Conservation (phyloP, 2,888 invertebrate species). For the Crossocerus cetratus region DNA sequence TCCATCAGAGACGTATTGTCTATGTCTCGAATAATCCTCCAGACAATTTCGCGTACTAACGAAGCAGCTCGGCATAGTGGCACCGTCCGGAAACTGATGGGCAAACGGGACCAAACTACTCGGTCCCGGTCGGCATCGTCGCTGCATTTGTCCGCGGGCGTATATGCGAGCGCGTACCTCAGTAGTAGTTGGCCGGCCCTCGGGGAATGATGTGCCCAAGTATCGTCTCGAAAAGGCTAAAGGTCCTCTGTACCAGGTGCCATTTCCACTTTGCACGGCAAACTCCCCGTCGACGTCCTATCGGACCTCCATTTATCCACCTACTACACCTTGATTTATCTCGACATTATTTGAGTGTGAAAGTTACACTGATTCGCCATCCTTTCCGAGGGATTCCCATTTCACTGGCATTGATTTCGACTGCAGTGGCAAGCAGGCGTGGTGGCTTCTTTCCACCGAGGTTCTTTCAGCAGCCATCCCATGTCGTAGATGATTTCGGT, state of each 20-base stretch:
- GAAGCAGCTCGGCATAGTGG: constrained; percentile 24
- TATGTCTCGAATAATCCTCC: constrained; percentile 49
- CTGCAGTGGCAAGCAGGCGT: too few species aligned
- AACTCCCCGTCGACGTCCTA: too few species aligned
- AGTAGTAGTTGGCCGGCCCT: constrained; percentile 22
- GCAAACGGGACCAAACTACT: constrained; percentile 37
- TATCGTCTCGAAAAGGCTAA: constrained; percentile 12
- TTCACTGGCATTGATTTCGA: too few species aligned
- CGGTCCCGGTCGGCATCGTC: neutral
- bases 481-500: too few species aligned
- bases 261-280: constrained; percentile 13
- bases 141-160: constrained; percentile 29
- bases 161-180: constrained; percentile 23
- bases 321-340: too few species aligned
- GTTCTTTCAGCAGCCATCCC: neutral
- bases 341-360: too few species aligned
- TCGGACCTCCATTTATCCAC: too few species aligned
- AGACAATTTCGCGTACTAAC: constrained; percentile 47
- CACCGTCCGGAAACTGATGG: constrained; percentile 17
- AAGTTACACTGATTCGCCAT: too few species aligned
- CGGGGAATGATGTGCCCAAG: constrained; percentile 36
- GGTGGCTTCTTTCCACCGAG: constrained; percentile 25
- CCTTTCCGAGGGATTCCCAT: too few species aligned
- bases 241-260: constrained; percentile 12
- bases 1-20: constrained; percentile 49